phyloP scores from a whole-genome alignment of 2,113 vertebrate species.

The Syngnathus typhle region DNA sequence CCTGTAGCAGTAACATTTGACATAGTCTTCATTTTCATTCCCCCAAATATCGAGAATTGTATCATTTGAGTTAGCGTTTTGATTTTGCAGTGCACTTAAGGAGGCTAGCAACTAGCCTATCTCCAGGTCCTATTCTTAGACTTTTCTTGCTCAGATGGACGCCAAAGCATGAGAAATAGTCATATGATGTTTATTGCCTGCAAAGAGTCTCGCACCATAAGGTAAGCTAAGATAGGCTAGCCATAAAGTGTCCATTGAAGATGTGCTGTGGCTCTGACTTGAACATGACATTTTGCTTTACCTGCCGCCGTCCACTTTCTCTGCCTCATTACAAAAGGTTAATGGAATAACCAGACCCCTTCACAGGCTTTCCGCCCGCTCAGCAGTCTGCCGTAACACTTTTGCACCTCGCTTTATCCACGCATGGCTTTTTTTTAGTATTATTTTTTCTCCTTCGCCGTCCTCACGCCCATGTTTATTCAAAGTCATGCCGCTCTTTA shows the following conservation, averaged over 20 bases:
- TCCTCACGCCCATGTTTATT: constrained; percentile 37
- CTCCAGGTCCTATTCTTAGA: too few species aligned
- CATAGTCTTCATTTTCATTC: too few species aligned
- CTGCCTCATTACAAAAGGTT: constrained; percentile 52
- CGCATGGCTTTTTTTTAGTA: constrained; percentile 10
- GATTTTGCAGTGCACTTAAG: too few species aligned
- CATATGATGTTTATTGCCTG: background rate
- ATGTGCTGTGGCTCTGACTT: background rate
- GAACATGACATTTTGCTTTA: constrained; percentile 30
- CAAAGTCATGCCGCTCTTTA: constrained; percentile 34
- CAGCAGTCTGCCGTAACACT: constrained; percentile 30
- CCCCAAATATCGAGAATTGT: too few species aligned
- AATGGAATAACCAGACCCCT: constrained; percentile 53
- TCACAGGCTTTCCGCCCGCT: constrained; percentile 19
- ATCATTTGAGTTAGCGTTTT: too few species aligned
- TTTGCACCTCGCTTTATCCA: constrained; percentile 30
- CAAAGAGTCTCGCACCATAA: background rate
- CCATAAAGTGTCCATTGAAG: background rate
- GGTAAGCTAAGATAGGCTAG: background rate
- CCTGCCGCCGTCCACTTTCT: constrained; percentile 24
- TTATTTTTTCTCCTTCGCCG: constrained; percentile 17
- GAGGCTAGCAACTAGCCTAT: too few species aligned
- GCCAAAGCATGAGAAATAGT: too few species aligned
- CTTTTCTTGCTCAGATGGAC: too few species aligned
- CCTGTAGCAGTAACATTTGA: too few species aligned